Conservation (phyloP, 1,140 invertebrate genomes). For the Meloidogyne chitwoodi region DNA sequence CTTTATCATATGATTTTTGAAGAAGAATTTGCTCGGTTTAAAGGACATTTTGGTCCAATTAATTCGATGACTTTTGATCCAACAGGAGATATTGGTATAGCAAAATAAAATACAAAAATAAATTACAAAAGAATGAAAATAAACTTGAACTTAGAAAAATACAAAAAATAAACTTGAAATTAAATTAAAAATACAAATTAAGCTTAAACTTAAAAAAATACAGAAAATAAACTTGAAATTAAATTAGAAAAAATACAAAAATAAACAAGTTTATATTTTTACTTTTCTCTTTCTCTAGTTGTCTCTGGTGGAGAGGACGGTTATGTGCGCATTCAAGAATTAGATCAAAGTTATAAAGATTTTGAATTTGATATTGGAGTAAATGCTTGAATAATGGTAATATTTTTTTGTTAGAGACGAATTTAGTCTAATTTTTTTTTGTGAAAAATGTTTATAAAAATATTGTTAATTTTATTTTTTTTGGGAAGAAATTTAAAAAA, state of each 20-base stretch:
- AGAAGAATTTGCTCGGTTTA: slow-evolving; percentile 95
- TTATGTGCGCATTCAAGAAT: slow-evolving; percentile 88
- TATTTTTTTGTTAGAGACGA: neutral
- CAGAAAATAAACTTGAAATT: too few relatives aligned
- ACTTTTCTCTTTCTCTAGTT: slow-evolving; percentile 64
- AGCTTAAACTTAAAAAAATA: too few relatives aligned
- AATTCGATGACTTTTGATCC: slow-evolving; percentile 97
- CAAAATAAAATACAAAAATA: neutral
- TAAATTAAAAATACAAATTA: too few relatives aligned
- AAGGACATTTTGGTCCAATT: slow-evolving; percentile 95
- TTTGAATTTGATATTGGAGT: slow-evolving; percentile 71
- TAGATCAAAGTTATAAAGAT: slow-evolving; percentile 93
- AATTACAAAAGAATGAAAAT: neutral
- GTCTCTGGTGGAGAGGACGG: slow-evolving; percentile 97
- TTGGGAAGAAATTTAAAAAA: neutral
- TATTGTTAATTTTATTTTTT: too few relatives aligned
- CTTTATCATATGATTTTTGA: slow-evolving; percentile 99
- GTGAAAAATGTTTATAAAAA: too few relatives aligned
- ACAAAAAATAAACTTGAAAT: too few relatives aligned
- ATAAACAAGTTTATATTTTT: neutral
- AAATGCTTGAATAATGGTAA: neutral
- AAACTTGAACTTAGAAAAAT: too few relatives aligned
- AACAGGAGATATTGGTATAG: slow-evolving; percentile 72
- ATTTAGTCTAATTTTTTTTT: too few relatives aligned
- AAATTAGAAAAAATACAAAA: too few relatives aligned